Percentiles rank a stretch among this genome's conserved stretches.
Conservation (phyloP, 2,797 vertebrate species). For the Anabas testudineus region DNA sequence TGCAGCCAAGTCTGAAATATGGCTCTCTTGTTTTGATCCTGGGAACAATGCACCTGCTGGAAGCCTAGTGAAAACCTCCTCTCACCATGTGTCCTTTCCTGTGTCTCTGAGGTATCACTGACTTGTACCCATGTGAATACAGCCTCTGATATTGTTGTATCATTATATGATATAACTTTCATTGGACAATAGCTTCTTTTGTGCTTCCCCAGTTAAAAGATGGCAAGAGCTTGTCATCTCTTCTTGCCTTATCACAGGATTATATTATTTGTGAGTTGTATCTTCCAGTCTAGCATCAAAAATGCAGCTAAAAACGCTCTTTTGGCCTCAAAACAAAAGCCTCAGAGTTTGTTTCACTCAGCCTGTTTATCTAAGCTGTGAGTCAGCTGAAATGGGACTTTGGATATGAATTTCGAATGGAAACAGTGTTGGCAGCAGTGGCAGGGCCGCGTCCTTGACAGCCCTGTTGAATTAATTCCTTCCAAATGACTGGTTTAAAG, state of each 20-base stretch:
- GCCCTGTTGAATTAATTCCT: conserved; percentile 54
- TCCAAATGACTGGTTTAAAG: conserved; percentile 60
- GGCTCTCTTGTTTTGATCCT: conserved; percentile 67
- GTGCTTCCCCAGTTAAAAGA: conserved; percentile 7
- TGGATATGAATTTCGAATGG: conserved; percentile 52
- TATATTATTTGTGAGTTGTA: conserved; percentile 45
- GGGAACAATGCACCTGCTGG: conserved; percentile 76
- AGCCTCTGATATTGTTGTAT: conserved; percentile 26
- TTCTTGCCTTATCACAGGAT: conserved; percentile 29
- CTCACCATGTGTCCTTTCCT: conserved; percentile 41
- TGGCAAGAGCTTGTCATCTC: conserved; percentile 19
- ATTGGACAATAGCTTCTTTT: conserved; percentile 29
- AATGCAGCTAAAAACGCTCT: conserved; percentile 37
- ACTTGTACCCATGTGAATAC: conserved; percentile 15
- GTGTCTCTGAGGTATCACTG: conserved; percentile 37
- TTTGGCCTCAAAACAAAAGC: conserved; percentile 55
- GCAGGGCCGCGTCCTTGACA: conserved; percentile 49
- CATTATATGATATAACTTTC: conserved; percentile 8
- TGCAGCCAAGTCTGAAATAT: conserved; percentile 70
- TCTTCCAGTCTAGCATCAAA: conserved; percentile 32
- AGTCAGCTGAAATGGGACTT: conserved; percentile 58
- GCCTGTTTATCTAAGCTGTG: conserved; percentile 62
- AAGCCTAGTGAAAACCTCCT: conserved; percentile 63
- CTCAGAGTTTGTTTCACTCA: conserved; percentile 33
- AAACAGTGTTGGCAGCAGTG: conserved; percentile 40